Evolutionary conservation across 1,140 invertebrate genomes (phyloP).

Genomic region (Sycobia sp.): DNA sequence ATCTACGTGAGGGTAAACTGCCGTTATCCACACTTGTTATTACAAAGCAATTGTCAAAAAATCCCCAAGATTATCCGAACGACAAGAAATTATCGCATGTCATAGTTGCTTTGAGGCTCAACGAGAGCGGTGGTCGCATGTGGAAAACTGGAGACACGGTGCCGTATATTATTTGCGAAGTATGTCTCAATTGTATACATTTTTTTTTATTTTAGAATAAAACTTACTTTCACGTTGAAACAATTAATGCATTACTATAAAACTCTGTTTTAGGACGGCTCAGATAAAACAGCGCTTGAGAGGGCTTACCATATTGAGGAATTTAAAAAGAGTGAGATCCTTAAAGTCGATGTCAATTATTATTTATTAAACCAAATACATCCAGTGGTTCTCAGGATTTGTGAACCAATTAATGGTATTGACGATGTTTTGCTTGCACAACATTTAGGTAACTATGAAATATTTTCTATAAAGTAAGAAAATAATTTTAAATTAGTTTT

Average conservation of each 20-base stretch:
- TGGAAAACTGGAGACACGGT: slow-evolving; percentile 94
- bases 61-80: slow-evolving; percentile 86
- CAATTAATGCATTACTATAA: no score
- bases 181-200: no score
- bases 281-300: slow-evolving; percentile 81
- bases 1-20: slow-evolving; percentile 72
- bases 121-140: slow-evolving; percentile 77
- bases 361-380: slow-evolving; percentile 89
- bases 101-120: slow-evolving; percentile 86
- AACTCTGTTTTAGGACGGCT: slow-evolving; percentile 68
- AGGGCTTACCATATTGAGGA: slow-evolving; percentile 94
- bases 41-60: slow-evolving; percentile 94
- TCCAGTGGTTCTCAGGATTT: slow-evolving; percentile 91
- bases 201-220: no score
- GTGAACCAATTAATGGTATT: slow-evolving; percentile 93
- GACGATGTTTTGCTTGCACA: slow-evolving; percentile 89
- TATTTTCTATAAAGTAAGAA: background rate
- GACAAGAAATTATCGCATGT: slow-evolving; percentile 93
- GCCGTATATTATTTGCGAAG: slow-evolving; percentile 91
- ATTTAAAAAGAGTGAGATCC: slow-evolving; percentile 70
- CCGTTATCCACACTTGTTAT: slow-evolving; percentile 83
- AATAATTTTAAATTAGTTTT: background rate
- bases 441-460: slow-evolving; percentile 71
- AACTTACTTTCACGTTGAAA: no score
- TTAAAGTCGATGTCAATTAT: slow-evolving; percentile 83